phyloP scores from a whole-genome alignment of 2,113 vertebrate genomes.

The Ivindomyrus marchei region DNA sequence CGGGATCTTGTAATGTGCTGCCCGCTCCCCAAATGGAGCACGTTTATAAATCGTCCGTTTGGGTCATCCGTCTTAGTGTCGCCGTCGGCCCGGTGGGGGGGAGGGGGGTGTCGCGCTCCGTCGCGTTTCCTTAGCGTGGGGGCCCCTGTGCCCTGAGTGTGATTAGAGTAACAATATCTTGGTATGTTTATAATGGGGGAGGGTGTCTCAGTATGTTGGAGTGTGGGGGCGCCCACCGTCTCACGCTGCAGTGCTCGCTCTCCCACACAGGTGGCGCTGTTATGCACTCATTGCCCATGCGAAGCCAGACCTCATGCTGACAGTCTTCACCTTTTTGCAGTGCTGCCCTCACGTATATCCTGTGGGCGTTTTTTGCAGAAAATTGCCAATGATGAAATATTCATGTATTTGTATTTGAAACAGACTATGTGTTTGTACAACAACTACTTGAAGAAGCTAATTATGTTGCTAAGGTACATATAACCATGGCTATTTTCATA shows the following conservation, averaged over 20 bases:
- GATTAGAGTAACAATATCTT: neutral
- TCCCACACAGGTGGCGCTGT: neutral
- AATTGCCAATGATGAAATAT: neutral
- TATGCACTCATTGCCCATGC: neutral
- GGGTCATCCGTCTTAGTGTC: constrained; percentile 36
- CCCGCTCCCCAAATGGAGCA: constrained; percentile 36
- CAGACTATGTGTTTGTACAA: neutral
- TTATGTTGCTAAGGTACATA: neutral
- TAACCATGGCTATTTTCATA: neutral
- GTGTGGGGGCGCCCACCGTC: neutral
- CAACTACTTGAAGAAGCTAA: neutral
- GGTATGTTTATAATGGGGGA: neutral
- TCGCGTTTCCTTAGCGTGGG: neutral
- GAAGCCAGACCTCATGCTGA: neutral
- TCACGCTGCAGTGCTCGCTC: neutral
- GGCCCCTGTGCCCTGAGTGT: neutral
- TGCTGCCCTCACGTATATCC: neutral
- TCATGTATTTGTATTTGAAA: neutral
- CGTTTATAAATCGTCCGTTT: constrained; percentile 41
- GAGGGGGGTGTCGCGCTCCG: neutral
- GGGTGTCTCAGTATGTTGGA: neutral
- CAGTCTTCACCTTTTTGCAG: neutral
- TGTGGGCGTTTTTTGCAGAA: neutral
- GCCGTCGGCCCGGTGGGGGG: constrained; percentile 2
- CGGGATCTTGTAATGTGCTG: constrained; percentile 46